Conservation (phyloP, 2,888 invertebrate species). For the Trachelus troglodyta region DNA sequence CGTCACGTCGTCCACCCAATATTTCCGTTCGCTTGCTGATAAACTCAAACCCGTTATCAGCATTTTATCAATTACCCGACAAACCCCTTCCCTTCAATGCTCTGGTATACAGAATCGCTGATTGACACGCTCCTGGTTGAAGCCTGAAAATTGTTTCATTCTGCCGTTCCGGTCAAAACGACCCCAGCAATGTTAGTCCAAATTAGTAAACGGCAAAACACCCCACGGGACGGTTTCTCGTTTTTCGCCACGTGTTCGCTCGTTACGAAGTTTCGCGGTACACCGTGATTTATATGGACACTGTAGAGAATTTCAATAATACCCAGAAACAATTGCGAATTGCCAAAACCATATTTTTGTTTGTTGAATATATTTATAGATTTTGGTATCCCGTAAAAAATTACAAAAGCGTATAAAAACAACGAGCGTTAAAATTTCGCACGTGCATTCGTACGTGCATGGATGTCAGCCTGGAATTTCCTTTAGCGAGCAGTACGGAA, state of each 20-base stretch:
- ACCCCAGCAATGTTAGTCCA: constrained; percentile 18
- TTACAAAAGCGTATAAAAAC: neutral
- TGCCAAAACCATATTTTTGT: neutral
- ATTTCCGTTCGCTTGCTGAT: constrained; percentile 12
- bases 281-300: neutral
- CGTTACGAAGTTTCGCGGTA: neutral
- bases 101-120: constrained; percentile 1
- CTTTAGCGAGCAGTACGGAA: neutral
- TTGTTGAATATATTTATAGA: neutral
- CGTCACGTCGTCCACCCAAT: constrained; percentile 1
- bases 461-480: neutral
- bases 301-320: neutral
- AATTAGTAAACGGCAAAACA: constrained; percentile 24
- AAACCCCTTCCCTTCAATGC: neutral
- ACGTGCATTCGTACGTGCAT: neutral
- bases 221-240: neutral
- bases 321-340: neutral
- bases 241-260: neutral
- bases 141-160: constrained; percentile 28
- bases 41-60: constrained; percentile 18
- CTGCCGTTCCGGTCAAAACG: constrained; percentile 2
- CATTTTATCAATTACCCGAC: constrained; percentile 20
- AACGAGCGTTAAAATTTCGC: neutral
- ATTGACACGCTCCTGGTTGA: constrained; percentile 14
- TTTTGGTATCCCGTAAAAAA: neutral